Evolutionary conservation across 1,140 invertebrate species (phyloP).

Genomic region (Atta colombica): DNA sequence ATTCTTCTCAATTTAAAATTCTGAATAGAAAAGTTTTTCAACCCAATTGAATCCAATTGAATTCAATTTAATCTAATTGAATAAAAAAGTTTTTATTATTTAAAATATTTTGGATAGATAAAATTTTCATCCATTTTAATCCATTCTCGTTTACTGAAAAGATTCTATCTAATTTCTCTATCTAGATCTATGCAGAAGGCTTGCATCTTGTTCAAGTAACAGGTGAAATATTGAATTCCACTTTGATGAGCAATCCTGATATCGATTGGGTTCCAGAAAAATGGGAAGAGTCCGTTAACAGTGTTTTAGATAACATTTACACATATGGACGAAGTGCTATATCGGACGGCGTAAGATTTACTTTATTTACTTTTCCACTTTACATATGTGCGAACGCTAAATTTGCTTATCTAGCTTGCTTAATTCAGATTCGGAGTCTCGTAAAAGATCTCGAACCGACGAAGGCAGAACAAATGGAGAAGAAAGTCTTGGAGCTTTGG

Average conservation of each 20-base stretch:
- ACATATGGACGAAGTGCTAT: constrained; percentile 95
- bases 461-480: constrained; percentile 95
- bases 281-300: constrained; percentile 94
- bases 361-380: constrained; percentile 16
- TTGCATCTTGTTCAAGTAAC: constrained; percentile 96
- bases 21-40: too few relatives aligned
- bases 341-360: constrained; percentile 90
- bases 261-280: constrained; percentile 88
- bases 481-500: constrained; percentile 96
- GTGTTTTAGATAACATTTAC: constrained; percentile 96
- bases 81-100: too few relatives aligned
- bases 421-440: constrained; percentile 90
- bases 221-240: constrained; percentile 96
- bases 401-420: constrained; percentile 38
- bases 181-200: constrained; percentile 96
- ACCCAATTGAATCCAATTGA: too few relatives aligned
- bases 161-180: constrained; percentile 64
- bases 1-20: too few relatives aligned
- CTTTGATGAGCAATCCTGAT: constrained; percentile 95
- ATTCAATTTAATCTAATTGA: too few relatives aligned
- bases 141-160: too few relatives aligned
- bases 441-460: constrained; percentile 93
- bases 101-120: too few relatives aligned
- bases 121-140: too few relatives aligned
- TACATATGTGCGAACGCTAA: neutral